Base-by-base conservation (phyloP, 37 sponge, comb jelly and placozoan genomes). In the Eunapius fragilis region DNA sequence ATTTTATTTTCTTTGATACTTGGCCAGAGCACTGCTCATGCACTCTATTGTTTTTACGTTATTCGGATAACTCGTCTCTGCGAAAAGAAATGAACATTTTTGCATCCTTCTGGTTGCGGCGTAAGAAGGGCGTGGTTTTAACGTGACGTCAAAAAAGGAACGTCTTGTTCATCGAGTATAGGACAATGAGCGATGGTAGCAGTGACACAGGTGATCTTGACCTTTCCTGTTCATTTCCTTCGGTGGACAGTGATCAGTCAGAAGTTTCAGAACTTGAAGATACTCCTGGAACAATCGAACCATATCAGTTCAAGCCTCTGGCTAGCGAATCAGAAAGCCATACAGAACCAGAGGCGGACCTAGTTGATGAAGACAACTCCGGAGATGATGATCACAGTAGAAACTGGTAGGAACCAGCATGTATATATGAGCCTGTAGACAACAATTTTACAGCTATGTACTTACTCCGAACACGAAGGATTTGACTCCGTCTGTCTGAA, bases 401-500 rank as follows among this genome's bases (percentile, higher is more conserved):
- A 33, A 74, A 73, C 75, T 84, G 84, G 84, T 84, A 25, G 11
- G 84, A 37, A 31, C 26, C 3, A 35, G 32, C 2, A 69, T 33
- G 24, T 69, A 10, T 13, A 32, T 37, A 36, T 34, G 10, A 36
- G 23, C 25, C 17, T 69, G 69, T 70, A 70, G 36, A 26, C 24
- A 68, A 1, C 68, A 22, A 23, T 23, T 28, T 26, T 69, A 37
- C 73, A 25, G 31, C 31, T 23, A n/a, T 73, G 72, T 10, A 7
- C 72, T 31, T 71, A 31, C 72, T 31, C 31, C 72, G 69, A 83
- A 71, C 89, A 88, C 67, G 77, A 73, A 32, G 89, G 84, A 68
- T 88, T 88, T 88, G 77, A 74, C 25, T 23, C 84, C 31, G 89
- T 88, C 26, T 88, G 89, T 69, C 71, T 88, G 26, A 76, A 88